Conservation (phyloP, 2,888 invertebrate species). For the Trilocha varians region DNA sequence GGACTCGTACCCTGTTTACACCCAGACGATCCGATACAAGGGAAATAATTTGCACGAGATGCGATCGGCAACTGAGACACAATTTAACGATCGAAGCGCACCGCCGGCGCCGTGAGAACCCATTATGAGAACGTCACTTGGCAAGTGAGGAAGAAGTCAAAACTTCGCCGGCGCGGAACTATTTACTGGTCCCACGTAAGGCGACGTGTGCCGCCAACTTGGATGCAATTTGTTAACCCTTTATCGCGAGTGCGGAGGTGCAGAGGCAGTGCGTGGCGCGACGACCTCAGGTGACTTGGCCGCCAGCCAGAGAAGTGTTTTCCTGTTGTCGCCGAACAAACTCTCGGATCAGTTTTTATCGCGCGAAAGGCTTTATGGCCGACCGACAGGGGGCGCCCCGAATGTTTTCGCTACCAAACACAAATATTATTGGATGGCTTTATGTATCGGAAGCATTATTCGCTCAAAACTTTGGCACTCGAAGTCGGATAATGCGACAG, state of each 20-base stretch:
- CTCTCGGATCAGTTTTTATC: constrained; percentile 74
- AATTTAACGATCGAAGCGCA: constrained; percentile 54
- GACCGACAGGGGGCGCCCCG: constrained; percentile 56
- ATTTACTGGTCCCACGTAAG: constrained; percentile 61
- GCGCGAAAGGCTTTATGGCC: constrained; percentile 71
- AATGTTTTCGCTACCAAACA: constrained; percentile 62
- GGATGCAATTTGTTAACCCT: constrained; percentile 66
- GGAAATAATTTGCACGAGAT: constrained; percentile 31
- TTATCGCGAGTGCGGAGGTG: constrained; percentile 48
- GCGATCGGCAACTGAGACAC: constrained; percentile 47
- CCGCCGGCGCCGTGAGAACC: constrained; percentile 32
- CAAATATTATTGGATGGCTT: constrained; percentile 68
- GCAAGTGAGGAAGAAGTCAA: constrained; percentile 62
- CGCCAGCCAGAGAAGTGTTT: constrained; percentile 66
- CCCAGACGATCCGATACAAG: constrained; percentile 36
- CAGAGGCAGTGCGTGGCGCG: constrained; percentile 27
- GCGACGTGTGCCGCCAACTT: constrained; percentile 61
- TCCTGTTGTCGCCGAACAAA: constrained; percentile 65
- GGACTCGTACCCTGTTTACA: constrained; percentile 47
- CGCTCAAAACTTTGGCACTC: constrained; percentile 66
- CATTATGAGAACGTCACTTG: constrained; percentile 57
- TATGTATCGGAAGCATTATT: constrained; percentile 70
- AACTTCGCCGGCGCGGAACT: constrained; percentile 59
- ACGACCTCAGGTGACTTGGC: constrained; percentile 63
- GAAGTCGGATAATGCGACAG: constrained; percentile 27